These are phyloP conservation scores for Hylaeus anthracinus DNA, from an alignment of 1,140 invertebrate genomes.

Conservation along the genomic window DNA sequence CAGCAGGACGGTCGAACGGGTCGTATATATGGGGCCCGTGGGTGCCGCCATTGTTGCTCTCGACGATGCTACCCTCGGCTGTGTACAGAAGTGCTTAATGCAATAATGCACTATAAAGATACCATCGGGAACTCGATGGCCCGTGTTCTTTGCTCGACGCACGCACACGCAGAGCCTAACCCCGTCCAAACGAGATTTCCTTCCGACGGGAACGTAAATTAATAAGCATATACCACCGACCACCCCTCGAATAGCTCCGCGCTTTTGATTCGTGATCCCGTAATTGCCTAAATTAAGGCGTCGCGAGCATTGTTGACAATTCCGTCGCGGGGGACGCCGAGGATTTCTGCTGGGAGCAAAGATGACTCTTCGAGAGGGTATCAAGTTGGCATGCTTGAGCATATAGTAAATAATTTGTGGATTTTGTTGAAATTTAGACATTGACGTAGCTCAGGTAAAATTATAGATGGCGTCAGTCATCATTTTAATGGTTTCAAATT, in stretches of 20 bases:
- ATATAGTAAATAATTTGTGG: too few species aligned
- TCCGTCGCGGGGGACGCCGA: too few species aligned
- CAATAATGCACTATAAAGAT: constrained; percentile 78
- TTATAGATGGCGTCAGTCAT: too few species aligned
- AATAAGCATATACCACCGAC: constrained; percentile 41
- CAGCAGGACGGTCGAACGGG: constrained; percentile 34
- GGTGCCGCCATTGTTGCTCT: constrained; percentile 56
- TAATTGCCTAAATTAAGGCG: constrained; percentile 32
- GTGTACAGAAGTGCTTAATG: constrained; percentile 78
- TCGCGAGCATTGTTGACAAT: neutral
- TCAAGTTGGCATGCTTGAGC: too few species aligned
- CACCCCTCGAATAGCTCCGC: neutral
- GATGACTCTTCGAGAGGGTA: too few species aligned
- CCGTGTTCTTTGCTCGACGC: constrained; percentile 53
- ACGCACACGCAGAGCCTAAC: constrained; percentile 14
- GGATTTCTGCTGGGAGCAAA: too few species aligned
- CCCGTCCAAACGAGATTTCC: constrained; percentile 42
- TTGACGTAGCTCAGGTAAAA: too few species aligned
- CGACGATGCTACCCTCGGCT: constrained; percentile 61
- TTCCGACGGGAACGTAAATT: constrained; percentile 58
- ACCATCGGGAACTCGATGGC: constrained; percentile 69
- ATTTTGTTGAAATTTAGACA: too few species aligned
- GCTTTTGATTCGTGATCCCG: constrained; percentile 9
- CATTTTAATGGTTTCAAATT: too few species aligned
- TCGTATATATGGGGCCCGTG: constrained; percentile 56